Evolutionary conservation across 2,113 vertebrate species (phyloP).

Genomic region (Chamaea fasciata): DNA sequence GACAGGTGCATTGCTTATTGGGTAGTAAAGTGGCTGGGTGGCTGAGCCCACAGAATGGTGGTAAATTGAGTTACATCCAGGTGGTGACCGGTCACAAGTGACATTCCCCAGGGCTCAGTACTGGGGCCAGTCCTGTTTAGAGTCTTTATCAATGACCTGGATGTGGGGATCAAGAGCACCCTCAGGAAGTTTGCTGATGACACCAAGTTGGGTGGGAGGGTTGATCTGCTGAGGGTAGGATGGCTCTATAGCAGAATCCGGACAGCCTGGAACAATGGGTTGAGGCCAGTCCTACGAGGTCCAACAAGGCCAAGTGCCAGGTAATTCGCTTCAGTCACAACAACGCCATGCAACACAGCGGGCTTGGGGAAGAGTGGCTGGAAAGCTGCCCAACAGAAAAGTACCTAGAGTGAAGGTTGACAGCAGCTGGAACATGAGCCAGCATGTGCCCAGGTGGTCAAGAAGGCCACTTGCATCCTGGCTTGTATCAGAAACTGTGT

Average conservation of each 20-base stretch:
- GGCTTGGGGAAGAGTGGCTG: neutral
- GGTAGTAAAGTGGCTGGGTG: neutral
- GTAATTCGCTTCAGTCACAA: neutral
- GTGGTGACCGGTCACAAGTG: accelerated
- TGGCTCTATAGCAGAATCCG: neutral
- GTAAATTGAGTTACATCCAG: neutral
- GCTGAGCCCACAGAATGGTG: neutral
- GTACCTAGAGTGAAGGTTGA: neutral
- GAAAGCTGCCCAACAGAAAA: neutral
- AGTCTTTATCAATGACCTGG: neutral
- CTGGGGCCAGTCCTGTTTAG: neutral
- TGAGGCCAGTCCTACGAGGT: accelerated
- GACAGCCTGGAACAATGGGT: neutral
- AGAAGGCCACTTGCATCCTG: neutral
- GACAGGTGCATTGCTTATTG: neutral
- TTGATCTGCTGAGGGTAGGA: neutral
- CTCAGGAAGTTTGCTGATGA: neutral
- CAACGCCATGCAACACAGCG: neutral
- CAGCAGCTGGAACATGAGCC: neutral
- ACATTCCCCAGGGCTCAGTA: neutral
- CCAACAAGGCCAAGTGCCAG: neutral
- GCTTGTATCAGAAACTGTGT: neutral
- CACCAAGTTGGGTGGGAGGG: neutral
- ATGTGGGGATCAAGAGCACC: neutral
- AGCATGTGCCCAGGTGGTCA: neutral